Evolutionary conservation across 2,797 vertebrate species (phyloP).

Genomic region (Otolemur crassicaudatus): DNA sequence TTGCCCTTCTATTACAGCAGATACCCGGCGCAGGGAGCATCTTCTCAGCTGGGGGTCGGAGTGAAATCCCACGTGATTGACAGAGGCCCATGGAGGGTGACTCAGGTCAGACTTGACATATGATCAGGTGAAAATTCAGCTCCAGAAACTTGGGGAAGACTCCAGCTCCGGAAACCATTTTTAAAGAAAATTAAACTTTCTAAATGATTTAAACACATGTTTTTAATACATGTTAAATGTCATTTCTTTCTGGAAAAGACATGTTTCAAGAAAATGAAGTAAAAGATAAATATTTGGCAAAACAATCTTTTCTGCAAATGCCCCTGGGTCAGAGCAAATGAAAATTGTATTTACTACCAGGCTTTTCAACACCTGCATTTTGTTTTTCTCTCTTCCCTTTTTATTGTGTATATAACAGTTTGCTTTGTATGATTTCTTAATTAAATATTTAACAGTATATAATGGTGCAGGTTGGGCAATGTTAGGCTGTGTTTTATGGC

Average conservation of each 20-base stretch:
- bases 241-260: constrained; percentile 68
- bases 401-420: constrained; percentile 49
- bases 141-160: constrained; percentile 73
- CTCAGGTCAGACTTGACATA: constrained; percentile 40
- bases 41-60: constrained; percentile 52
- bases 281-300: constrained; percentile 78
- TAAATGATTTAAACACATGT: constrained; percentile 75
- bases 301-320: constrained; percentile 48
- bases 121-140: constrained; percentile 76
- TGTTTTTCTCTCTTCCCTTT: constrained; percentile 33
- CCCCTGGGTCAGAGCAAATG: constrained; percentile 76
- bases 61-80: constrained; percentile 57
- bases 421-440: constrained; percentile 65
- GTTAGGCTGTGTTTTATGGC: constrained; percentile 49
- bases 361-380: constrained; percentile 43
- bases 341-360: constrained; percentile 71
- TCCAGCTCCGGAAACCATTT: constrained; percentile 67
- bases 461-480: constrained; percentile 21
- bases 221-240: constrained; percentile 78
- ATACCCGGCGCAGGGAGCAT: background rate
- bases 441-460: constrained; percentile 71
- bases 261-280: constrained; percentile 80
- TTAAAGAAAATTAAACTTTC: constrained; percentile 73
- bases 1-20: background rate
- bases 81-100: constrained; percentile 52